Percentiles rank a stretch among this genome's conserved stretches.
Evolutionary conservation across 2,797 vertebrate genomes (phyloP).

Genomic region (Carduelis carduelis): DNA sequence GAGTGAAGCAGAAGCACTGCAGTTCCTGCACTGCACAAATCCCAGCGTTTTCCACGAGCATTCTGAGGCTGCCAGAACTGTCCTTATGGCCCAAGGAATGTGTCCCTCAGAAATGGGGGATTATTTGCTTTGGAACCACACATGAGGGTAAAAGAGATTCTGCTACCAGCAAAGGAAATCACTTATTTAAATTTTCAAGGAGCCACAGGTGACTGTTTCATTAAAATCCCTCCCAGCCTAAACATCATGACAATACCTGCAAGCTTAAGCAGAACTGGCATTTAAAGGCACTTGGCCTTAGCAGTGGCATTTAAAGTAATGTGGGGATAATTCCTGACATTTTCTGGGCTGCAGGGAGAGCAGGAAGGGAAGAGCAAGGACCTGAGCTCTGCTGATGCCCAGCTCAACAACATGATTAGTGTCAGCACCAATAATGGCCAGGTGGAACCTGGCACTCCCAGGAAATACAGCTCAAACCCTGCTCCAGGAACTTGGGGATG

Average conservation of each 20-base stretch:
- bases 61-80: neutral
- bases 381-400: conserved; percentile 9
- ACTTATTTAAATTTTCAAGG: neutral
- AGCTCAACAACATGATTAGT: conserved; percentile 1
- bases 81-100: accelerated
- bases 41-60: neutral
- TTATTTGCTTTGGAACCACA: neutral
- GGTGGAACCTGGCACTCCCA: conserved; percentile 6
- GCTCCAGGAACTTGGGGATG: conserved; percentile 9
- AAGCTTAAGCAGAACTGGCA: conserved; percentile 7
- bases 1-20: neutral
- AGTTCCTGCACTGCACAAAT: neutral
- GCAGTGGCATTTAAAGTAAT: conserved; percentile 46
- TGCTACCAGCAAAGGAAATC: neutral
- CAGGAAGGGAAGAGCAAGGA: neutral
- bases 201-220: neutral
- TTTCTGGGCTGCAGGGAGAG: conserved; percentile 23
- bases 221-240: neutral
- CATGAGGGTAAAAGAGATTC: neutral
- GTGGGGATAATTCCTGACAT: conserved; percentile 66
- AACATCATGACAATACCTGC: neutral
- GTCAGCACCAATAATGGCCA: neutral
- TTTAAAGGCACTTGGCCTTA: conserved; percentile 34
- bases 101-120: neutral
- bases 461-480: conserved; percentile 35